Evolutionary conservation across 2,113 vertebrate species (phyloP).

Genomic region (Halichoerus grypus): DNA sequence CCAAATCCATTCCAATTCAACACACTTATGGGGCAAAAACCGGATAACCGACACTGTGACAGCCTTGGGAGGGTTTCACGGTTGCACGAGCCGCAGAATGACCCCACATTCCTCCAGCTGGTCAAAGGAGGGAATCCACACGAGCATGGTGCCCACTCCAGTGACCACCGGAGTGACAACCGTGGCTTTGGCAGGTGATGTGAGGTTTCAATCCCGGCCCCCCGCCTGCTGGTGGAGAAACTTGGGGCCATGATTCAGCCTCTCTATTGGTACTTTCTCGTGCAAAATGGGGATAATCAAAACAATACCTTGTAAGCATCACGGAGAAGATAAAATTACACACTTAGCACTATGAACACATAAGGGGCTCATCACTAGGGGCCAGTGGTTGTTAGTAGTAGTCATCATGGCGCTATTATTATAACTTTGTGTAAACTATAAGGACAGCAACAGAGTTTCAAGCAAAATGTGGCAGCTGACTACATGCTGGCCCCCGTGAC

Average conservation of each 20-base stretch:
- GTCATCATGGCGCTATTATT: not conserved
- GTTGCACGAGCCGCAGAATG: not conserved
- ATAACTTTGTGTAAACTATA: not conserved
- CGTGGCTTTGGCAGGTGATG: not conserved
- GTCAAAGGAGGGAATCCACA: not conserved
- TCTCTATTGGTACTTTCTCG: not conserved
- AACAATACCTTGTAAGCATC: not conserved
- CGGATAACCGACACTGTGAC: rapidly evolving
- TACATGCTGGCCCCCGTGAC: too few species aligned
- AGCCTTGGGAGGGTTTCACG: not conserved
- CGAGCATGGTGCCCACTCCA: not conserved
- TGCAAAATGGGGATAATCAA: not conserved
- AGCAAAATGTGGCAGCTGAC: not conserved
- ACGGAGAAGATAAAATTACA: not conserved
- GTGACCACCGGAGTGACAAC: not conserved
- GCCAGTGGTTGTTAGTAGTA: too few species aligned
- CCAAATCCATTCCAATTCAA: not conserved
- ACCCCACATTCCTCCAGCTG: rapidly evolving
- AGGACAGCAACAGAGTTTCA: not conserved
- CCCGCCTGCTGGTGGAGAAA: rapidly evolving
- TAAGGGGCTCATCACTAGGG: too few species aligned
- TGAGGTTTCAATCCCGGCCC: not conserved
- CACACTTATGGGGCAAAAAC: too few species aligned
- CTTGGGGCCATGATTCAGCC: rapidly evolving
- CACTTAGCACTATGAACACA: too few species aligned